Evolutionary conservation across 35 echinoderm and acorn worm genomes (phyloP).

Genomic region (Eucidaris tribuloides): DNA sequence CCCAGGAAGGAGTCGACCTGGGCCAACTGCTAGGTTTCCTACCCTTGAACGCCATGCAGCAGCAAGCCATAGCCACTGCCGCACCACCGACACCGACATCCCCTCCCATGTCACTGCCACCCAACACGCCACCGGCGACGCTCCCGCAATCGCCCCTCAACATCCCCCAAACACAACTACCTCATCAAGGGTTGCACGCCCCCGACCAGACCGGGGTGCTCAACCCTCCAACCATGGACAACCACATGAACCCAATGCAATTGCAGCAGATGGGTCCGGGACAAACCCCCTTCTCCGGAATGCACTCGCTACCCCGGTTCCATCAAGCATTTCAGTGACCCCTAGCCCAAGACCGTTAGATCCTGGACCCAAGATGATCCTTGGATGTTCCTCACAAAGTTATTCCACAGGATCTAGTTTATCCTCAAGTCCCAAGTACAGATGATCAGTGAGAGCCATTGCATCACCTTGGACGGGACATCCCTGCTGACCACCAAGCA

Average conservation of each 20-base stretch:
- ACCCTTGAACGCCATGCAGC: conserved; percentile 55
- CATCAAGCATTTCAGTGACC: conserved; percentile 89
- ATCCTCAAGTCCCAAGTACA: background rate
- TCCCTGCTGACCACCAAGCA: background rate
- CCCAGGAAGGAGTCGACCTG: conserved; percentile 63
- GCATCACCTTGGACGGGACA: background rate
- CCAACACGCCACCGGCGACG: conserved; percentile 53
- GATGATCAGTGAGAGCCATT: background rate
- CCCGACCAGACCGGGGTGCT: conserved; percentile 47
- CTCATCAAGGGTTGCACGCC: conserved; percentile 69
- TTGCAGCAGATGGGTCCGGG: conserved; percentile 54
- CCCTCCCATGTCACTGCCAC: conserved; percentile 40
- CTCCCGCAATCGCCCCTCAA: conserved; percentile 72
- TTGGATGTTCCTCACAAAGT: background rate
- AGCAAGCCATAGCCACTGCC: conserved; percentile 21
- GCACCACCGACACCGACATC: conserved; percentile 62
- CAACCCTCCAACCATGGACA: conserved; percentile 43
- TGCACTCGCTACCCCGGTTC: conserved; percentile 74
- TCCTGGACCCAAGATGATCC: no score
- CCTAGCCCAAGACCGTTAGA: no score
- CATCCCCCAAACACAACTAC: conserved; percentile 67
- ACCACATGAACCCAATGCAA: conserved; percentile 56
- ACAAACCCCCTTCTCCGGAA: conserved; percentile 49
- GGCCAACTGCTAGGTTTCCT: conserved; percentile 86
- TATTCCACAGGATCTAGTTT: background rate